Evolutionary conservation across 2,888 invertebrate species (phyloP).

Genomic region (Acanthococcus lagerstroemiae): DNA sequence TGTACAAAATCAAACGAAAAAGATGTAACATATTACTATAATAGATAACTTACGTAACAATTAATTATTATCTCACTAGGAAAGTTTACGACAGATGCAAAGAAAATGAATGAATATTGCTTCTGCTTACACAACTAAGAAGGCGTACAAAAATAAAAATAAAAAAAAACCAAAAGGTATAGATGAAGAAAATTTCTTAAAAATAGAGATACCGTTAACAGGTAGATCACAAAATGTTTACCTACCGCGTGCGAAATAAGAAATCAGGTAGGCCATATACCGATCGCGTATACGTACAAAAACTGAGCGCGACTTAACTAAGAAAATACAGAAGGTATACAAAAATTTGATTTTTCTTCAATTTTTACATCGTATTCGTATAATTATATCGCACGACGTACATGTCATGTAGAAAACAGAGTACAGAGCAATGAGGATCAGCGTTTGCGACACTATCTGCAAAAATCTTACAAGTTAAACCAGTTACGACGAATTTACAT

Average conservation of each 20-base stretch:
- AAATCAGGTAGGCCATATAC: background rate
- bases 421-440: too few relatives aligned
- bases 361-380: too few relatives aligned
- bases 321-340: background rate
- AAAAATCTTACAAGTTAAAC: too few relatives aligned
- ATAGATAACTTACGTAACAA: background rate
- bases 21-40: background rate
- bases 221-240: constrained; percentile 18
- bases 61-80: constrained; percentile 5
- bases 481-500: too few relatives aligned
- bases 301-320: constrained; percentile 15
- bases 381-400: too few relatives aligned
- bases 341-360: background rate
- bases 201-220: background rate
- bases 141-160: constrained; percentile 18
- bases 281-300: constrained; percentile 10
- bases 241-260: constrained; percentile 13
- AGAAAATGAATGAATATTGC: constrained; percentile 20
- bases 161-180: background rate
- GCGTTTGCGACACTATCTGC: too few relatives aligned
- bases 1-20: constrained; percentile 1
- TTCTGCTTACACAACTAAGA: constrained; percentile 7
- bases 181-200: constrained; percentile 1
- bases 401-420: too few relatives aligned
- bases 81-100: constrained; percentile 4